Percentiles rank a stretch among this genome's conserved stretches.
Conservation (phyloP, 2,888 invertebrate species). For the Rotaria macrura region DNA sequence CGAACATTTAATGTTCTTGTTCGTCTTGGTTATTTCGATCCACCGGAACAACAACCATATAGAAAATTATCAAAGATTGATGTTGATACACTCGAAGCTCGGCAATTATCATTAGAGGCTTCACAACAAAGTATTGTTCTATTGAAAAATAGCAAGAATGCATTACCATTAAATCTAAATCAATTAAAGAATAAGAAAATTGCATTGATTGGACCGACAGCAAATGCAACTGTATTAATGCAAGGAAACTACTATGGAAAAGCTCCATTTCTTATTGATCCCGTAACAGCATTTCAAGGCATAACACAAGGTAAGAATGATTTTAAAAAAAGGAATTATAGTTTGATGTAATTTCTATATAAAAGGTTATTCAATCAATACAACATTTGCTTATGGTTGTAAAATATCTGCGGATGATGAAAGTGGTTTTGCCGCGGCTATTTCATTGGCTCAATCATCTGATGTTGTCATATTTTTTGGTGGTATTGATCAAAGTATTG, state of each 20-base stretch:
- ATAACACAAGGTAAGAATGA: not conserved
- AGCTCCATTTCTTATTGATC: not conserved
- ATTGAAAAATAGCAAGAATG: not conserved
- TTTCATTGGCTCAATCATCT: not conserved
- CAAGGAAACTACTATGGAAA: constrained; percentile 15
- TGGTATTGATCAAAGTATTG: not conserved
- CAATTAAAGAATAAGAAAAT: not conserved
- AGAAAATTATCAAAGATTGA: not conserved
- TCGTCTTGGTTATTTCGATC: constrained; percentile 19
- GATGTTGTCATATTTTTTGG: constrained; percentile 9
- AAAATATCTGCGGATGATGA: not conserved
- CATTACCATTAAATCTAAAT: constrained; percentile 5
- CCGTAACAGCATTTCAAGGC: not conserved
- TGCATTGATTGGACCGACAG: constrained; percentile 15
- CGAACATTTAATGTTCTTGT: constrained; percentile 7
- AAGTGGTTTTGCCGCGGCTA: not conserved
- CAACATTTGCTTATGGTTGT: not conserved
- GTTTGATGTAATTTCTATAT: not conserved
- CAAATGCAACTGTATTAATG: constrained; percentile 16
- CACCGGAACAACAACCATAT: constrained; percentile 10
- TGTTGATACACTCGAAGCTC: not conserved
- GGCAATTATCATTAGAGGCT: not conserved
- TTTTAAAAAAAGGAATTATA: not conserved
- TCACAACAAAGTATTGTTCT: constrained; percentile 17
- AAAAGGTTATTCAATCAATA: constrained; percentile 5